Evolutionary conservation across 1,140 invertebrate species (phyloP), one percentile per base, ranked within the genome.

Genomic region (Apis mellifera): DNA sequence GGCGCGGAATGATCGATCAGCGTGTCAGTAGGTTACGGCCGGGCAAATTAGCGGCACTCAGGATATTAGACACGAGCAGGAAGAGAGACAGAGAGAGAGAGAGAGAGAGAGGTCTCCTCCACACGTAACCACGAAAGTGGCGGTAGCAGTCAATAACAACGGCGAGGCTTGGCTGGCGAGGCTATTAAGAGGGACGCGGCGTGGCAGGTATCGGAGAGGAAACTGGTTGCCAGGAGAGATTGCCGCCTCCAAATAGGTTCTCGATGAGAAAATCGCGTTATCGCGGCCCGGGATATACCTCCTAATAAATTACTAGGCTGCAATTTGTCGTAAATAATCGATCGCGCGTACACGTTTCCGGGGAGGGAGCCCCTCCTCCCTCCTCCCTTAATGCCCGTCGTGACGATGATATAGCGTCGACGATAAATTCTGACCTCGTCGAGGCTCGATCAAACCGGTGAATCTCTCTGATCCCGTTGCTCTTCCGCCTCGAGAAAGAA

Each of bases 21-120:
- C 88, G 91, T 89, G 87, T 90, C 85, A 85, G 85, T 85, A 86
- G 89, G 87, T 89, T 90, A 90, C 88, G 87, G 87, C 83, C 69
- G 83, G 85, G 89, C 88, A 91, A 93, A 93, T 93, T 93, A 92
- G 92, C 89, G 89, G 86, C 90, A 92, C 90, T 92, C 90, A 86
- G 91, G 91, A 93, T 93, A 93, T 93, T 92, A 92, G 91, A 92
- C 90, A 83, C 90, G 84, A 66, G 52, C 73, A 69, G 80, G 87
- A 77, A 42, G 32, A 42, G 32, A 7, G 32, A 42, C 26, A 2
- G 4, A 7, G 32, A 42, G 32, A 42, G 32, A 7, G 32, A 42
- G 32, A 7, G 32, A 42, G 32, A 42, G 32, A 42, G 59, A 26
- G 48, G 42, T n/a, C 60, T 17, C 8, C 71, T 54, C 50, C 68